These are phyloP conservation scores for Phoronis australis DNA, from an alignment of 2,888 invertebrate species.

Conservation along the genomic window DNA sequence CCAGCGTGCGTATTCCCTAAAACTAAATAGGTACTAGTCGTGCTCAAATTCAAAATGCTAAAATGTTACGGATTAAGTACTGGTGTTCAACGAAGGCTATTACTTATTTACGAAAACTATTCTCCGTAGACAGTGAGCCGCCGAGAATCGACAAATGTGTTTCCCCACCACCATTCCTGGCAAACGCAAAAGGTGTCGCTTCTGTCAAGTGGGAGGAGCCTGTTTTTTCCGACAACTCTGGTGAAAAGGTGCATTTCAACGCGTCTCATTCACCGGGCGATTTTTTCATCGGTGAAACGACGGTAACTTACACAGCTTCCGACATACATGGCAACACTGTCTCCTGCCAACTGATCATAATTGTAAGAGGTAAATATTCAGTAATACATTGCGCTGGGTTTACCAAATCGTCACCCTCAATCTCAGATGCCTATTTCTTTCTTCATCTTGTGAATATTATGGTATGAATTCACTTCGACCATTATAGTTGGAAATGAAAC, in stretches of 20 bases:
- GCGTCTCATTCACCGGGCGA: conserved; percentile 51
- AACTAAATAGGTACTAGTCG: no score
- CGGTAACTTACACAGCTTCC: conserved; percentile 61
- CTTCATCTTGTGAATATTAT: no score
- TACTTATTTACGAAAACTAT: not conserved
- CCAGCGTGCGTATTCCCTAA: no score
- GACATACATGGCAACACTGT: conserved; percentile 62
- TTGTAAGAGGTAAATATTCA: conserved; percentile 56
- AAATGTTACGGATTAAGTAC: not conserved
- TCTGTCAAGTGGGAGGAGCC: conserved; percentile 60
- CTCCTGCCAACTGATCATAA: conserved; percentile 61
- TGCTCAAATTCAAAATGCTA: no score
- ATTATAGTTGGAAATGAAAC: no score
- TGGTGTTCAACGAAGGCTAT: not conserved
- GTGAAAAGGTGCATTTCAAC: conserved; percentile 35
- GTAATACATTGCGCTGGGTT: no score
- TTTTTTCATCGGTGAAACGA: conserved; percentile 60
- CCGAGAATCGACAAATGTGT: conserved; percentile 59
- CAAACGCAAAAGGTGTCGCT: no score
- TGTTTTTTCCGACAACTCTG: conserved; percentile 60
- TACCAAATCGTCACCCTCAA: no score
- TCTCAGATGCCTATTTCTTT: no score
- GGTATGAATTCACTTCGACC: no score
- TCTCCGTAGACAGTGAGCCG: conserved; percentile 58
- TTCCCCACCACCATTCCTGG: conserved; percentile 60